Evolutionary conservation across 2,888 invertebrate genomes (phyloP).

Genomic region (Ophonus ardosiacus): DNA sequence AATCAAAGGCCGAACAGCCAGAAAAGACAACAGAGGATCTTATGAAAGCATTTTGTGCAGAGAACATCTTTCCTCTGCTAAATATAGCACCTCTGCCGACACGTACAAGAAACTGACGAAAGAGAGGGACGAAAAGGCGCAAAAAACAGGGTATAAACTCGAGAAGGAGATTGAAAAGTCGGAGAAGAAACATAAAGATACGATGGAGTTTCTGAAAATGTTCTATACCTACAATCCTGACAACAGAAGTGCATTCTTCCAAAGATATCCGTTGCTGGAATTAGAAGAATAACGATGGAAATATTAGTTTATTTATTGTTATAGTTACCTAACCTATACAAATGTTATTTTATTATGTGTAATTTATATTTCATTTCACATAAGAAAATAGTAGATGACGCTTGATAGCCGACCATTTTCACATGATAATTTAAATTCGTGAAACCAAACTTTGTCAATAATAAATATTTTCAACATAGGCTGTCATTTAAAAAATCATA

Average conservation of each 20-base stretch:
- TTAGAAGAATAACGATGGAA: no score
- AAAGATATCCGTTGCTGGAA: no score
- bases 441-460: no score
- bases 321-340: no score
- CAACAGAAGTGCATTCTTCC: conserved; percentile 11
- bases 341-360: no score
- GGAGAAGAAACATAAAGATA: background rate
- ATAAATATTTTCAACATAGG: no score
- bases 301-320: no score
- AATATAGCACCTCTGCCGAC: background rate
- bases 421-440: no score
- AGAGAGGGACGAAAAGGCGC: background rate
- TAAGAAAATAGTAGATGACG: no score
- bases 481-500: no score
- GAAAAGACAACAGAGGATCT: conserved; percentile 36
- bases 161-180: conserved; percentile 21
- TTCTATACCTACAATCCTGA: conserved; percentile 6
- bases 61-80: conserved; percentile 3
- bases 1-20: conserved; percentile 43
- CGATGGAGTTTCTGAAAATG: conserved; percentile 34
- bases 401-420: no score
- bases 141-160: background rate
- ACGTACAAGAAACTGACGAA: background rate
- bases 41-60: conserved; percentile 35
- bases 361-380: no score